These are phyloP conservation scores for Ischnus inquisitorius DNA, from an alignment of 2,888 invertebrate genomes.

Conservation along the genomic window DNA sequence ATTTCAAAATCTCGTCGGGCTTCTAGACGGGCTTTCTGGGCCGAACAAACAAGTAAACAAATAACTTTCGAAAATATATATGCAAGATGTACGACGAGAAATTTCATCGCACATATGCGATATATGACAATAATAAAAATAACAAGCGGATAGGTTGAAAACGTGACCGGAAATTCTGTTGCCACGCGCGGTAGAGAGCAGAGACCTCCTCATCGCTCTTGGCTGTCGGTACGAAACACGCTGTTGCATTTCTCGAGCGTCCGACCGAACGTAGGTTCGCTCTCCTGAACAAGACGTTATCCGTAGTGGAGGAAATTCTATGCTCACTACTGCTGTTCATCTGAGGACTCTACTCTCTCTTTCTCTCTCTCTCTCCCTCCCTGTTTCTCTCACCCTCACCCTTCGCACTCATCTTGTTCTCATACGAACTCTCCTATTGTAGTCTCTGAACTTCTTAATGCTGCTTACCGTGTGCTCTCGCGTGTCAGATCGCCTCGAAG, in stretches of 20 bases:
- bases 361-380: not conserved
- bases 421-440: not conserved
- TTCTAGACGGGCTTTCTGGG: no score
- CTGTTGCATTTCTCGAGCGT: slow-evolving; percentile 32
- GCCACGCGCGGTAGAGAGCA: slow-evolving; percentile 28
- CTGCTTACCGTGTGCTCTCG: slow-evolving; percentile 18
- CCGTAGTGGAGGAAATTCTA: slow-evolving; percentile 8
- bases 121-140: slow-evolving; percentile 21
- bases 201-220: slow-evolving; percentile 3
- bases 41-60: no score
- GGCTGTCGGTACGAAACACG: slow-evolving; percentile 1
- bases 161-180: slow-evolving; percentile 44
- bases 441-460: slow-evolving; percentile 6
- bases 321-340: slow-evolving; percentile 9
- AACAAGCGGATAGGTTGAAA: slow-evolving; percentile 11
- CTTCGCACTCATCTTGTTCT: slow-evolving; percentile 33
- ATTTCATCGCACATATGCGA: not conserved
- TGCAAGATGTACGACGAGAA: not conserved
- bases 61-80: not conserved
- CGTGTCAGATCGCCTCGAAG: slow-evolving; percentile 63
- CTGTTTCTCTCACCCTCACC: slow-evolving; percentile 2
- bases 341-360: not conserved
- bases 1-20: no score
- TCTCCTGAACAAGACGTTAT: slow-evolving; percentile 48
- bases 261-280: slow-evolving; percentile 56